Conservation (phyloP, 2,888 invertebrate genomes). For the Coenonympha glycerion region DNA sequence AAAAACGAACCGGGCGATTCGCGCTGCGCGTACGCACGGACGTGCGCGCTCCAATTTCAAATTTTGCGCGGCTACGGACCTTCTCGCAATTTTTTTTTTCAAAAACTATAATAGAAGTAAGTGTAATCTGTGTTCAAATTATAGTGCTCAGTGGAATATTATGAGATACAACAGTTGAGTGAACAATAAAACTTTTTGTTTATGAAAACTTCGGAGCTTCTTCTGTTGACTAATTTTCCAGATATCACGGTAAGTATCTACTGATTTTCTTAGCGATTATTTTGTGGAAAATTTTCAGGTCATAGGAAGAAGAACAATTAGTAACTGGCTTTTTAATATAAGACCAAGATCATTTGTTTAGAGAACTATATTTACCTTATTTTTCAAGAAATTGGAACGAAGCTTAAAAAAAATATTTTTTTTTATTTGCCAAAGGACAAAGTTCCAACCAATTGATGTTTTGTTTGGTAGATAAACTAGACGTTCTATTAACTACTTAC, state of each 20-base stretch:
- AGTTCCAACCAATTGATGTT: too few relatives aligned
- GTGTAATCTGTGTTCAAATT: constrained; percentile 39
- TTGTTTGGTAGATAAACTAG: too few relatives aligned
- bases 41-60: constrained; percentile 49
- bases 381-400: neutral
- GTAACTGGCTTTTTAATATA: neutral
- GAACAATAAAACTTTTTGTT: constrained; percentile 38
- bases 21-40: constrained; percentile 63
- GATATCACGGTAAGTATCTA: constrained; percentile 20
- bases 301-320: neutral
- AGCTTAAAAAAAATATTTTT: neutral
- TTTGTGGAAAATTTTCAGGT: neutral
- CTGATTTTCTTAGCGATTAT: neutral
- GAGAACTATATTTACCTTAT: too few relatives aligned
- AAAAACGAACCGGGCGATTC: constrained; percentile 59
- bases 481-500: neutral
- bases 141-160: constrained; percentile 33
- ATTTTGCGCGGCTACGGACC: constrained; percentile 33
- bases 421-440: too few relatives aligned
- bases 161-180: constrained; percentile 41
- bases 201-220: constrained; percentile 38
- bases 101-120: constrained; percentile 26
- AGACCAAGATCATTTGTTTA: too few relatives aligned
- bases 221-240: constrained; percentile 31
- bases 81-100: constrained; percentile 25